Base-by-base conservation (phyloP, 2,888 invertebrate species). In the Ochropacha duplaris region DNA sequence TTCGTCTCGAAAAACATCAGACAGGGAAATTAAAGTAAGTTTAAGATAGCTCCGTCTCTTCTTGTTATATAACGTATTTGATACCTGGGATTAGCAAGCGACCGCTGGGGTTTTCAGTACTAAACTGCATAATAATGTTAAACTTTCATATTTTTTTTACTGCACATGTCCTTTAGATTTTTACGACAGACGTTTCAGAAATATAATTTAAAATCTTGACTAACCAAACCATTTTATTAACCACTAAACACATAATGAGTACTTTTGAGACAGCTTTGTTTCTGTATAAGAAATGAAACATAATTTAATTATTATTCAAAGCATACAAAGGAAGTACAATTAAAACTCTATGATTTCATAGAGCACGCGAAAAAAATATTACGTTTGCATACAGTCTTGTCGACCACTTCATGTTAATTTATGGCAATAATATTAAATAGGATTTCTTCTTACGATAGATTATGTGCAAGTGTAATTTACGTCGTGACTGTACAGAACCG, bases 401-500 rank as follows among this genome's bases (percentile, higher is more conserved):
- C 28, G 54, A 34, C 36, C 49, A 54, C 54, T 50, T 50, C 60
- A 16, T 22, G 44, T 54, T 59, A 56, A 54, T 54, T 57, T 54
- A 39, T 50, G 2, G 51, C 50, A 49, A 44, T 54, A 50, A 54
- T 57, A 49, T 54, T 54, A 52, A 24, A 49, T 55, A 49, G 34
- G 14, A 9, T 49, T 49, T 58, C 49, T 22, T 34, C 62, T 68
- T 57, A 54, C 62, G 54, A 58, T 58, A 58, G 59, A 60, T 58
- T 56, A 56, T 11, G 49, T 62, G 61, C 57, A 56, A 61, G 67
- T 55, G 67, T 70, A 74, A 78, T 80, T 81, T 79, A 59, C 71
- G 69, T 62, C 77, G 63, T 81, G 82, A 80, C 78, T 81, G 72
- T 78, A 77, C 75, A 54, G 57, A 60, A 64, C 81, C 86, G 71